Evolutionary conservation across 2,797 vertebrate genomes (phyloP), one percentile per base, ranked within the genome.

Genomic region (Acropternis orthonyx): DNA sequence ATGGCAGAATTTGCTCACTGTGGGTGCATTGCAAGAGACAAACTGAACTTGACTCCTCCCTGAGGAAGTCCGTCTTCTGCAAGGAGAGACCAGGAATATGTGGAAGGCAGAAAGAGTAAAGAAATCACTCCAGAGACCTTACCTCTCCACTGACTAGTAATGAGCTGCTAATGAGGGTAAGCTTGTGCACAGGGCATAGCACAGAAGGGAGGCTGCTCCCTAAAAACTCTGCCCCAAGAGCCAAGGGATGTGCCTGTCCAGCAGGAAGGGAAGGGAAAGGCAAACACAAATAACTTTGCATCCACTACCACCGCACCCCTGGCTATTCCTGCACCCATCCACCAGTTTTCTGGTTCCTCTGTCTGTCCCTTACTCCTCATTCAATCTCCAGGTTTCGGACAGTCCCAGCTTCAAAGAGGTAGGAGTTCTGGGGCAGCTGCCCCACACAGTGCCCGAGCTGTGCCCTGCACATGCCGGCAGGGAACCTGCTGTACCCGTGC

Each of bases 381-480:
- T 15, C 55, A 4, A 0, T n/a, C 37, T 14, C 83, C 86, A 62
- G 51, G 18, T 63, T 58, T 24, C 12, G 49, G 59, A 44, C 36
- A 75, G 66, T 41, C n/a, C 32, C 56, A 34, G 61, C 24, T 34
- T 4, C 26, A 10, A 32, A 73, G 0, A 1, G 36, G 22, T 3
- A 6, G 14, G 44, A 85, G 15, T 7, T 34, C 48, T 2, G 72
- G 69, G 74, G 69, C 48, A 41, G 65, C 16, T 80, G 87, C 39
- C 79, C 52, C 0, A 3, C 54, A 0, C 6, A 0, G 49, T 80
- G 59, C 72, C 83, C 0, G 0, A 14, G 61, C 51, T 5, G 1
- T 79, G 66, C 44, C 85, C 59, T 16, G 85, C 6, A 1, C 32
- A 4, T 24, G 4, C 12, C 14, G 0, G 39, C 10, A 92, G 65